A percentile compares a stretch with the other conserved stretches of the same genome.
Conservation (phyloP, 2,797 vertebrate species). For the Graptemys geographica region DNA sequence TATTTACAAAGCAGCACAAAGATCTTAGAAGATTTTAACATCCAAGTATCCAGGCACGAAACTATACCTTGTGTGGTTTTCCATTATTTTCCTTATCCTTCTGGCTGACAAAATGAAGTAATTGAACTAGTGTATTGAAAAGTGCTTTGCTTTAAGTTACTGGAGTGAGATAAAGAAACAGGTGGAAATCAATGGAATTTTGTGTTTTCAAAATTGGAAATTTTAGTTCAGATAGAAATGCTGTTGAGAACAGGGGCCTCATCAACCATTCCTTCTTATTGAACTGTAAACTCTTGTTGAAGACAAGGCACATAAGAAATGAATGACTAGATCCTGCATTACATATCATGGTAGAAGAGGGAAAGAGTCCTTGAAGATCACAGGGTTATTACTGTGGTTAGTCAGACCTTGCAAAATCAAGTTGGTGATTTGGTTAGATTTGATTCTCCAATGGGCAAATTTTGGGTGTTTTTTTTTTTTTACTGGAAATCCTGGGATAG, state of each 20-base stretch:
- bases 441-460: background rate
- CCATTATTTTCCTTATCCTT: background rate
- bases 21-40: background rate
- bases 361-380: background rate
- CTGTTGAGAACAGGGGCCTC: background rate
- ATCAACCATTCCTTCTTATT: background rate
- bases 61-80: background rate
- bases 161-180: background rate
- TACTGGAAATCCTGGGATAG: background rate
- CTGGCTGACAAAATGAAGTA: background rate
- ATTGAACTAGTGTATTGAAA: background rate
- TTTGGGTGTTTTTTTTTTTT: background rate
- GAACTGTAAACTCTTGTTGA: background rate
- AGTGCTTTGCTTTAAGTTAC: background rate
- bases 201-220: background rate
- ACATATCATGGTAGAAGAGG: background rate
- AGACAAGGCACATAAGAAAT: background rate
- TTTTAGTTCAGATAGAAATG: background rate
- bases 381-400: background rate
- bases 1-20: background rate
- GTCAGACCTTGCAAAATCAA: background rate
- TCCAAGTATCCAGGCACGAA: background rate
- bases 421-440: background rate
- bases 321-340: background rate
- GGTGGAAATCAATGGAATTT: background rate